phyloP scores from a whole-genome alignment of 2,888 invertebrate genomes.

The Sphaerophoria taeniata region DNA sequence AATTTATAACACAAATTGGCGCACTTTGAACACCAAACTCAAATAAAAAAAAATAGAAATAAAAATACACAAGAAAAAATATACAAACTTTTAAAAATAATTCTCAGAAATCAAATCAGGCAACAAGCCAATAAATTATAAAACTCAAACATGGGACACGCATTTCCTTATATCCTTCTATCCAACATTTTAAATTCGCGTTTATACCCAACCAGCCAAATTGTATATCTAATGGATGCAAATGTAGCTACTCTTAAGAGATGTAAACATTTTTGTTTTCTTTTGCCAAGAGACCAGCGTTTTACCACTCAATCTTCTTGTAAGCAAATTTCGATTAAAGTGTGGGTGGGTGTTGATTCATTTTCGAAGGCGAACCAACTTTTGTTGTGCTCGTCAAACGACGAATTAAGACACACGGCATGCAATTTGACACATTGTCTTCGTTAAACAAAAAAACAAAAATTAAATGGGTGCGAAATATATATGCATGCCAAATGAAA shows the following conservation, averaged over 20 bases:
- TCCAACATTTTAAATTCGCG: background rate
- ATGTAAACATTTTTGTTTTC: slow-evolving; percentile 60
- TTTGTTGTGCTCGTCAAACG: slow-evolving; percentile 20
- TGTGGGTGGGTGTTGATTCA: slow-evolving; percentile 21
- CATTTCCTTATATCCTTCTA: slow-evolving; percentile 71
- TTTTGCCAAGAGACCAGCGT: slow-evolving; percentile 50
- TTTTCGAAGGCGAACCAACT: background rate
- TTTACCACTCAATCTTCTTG: slow-evolving; percentile 58
- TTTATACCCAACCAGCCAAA: background rate
- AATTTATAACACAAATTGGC: background rate
- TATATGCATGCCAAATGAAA: background rate
- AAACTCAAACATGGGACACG: slow-evolving; percentile 32
- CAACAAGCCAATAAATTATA: slow-evolving; percentile 50
- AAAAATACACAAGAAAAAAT: slow-evolving; percentile 7
- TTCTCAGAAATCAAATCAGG: slow-evolving; percentile 35
- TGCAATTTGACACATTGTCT: slow-evolving; percentile 48
- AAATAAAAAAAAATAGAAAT: background rate
- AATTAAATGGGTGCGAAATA: background rate
- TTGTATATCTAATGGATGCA: slow-evolving; percentile 36
- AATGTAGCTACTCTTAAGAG: slow-evolving; percentile 40
- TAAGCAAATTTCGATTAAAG: slow-evolving; percentile 34
- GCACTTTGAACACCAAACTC: background rate
- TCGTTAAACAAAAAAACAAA: background rate
- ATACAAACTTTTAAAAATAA: slow-evolving; percentile 27
- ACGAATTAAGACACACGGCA: slow-evolving; percentile 33